phyloP scores from a whole-genome alignment of 2,113 vertebrate species.

The Cottus gobio region DNA sequence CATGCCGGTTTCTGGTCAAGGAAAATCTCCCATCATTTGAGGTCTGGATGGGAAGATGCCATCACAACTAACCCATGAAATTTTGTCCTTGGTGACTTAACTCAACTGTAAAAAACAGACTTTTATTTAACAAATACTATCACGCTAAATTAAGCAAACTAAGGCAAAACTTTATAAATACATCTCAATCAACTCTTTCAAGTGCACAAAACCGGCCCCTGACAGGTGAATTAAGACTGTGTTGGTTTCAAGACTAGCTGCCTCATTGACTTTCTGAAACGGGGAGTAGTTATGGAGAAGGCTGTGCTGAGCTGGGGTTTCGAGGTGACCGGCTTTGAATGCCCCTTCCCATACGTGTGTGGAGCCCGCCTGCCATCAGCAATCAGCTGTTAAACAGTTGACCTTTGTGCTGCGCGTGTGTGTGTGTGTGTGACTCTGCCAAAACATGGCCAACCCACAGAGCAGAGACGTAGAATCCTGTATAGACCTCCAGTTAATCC shows the following conservation, averaged over 20 bases:
- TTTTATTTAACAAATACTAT: neutral
- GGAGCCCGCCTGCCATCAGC: constrained; percentile 11
- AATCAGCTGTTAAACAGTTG: constrained; percentile 17
- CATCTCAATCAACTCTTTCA: neutral
- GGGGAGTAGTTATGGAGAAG: constrained; percentile 15
- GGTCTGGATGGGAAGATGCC: neutral
- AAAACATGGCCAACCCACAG: constrained; percentile 50
- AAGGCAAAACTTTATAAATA: neutral
- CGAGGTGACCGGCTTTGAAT: constrained; percentile 50
- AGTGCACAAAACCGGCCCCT: neutral
- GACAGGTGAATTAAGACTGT: constrained; percentile 10
- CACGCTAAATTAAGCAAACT: neutral
- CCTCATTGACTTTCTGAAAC: constrained; percentile 27
- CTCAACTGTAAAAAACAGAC: neutral
- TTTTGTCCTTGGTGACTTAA: neutral
- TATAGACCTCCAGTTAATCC: constrained; percentile 66
- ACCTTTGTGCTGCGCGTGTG: constrained; percentile 3
- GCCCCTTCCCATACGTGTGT: constrained; percentile 35
- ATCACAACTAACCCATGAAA: neutral
- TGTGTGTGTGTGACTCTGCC: neutral
- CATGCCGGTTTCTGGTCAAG: neutral
- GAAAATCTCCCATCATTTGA: neutral
- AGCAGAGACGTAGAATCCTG: constrained; percentile 51
- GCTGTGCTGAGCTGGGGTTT: constrained; percentile 52
- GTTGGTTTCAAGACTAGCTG: constrained; percentile 15